Evolutionary conservation across 1,140 invertebrate species (phyloP).

Genomic region (Ceratina japonica): DNA sequence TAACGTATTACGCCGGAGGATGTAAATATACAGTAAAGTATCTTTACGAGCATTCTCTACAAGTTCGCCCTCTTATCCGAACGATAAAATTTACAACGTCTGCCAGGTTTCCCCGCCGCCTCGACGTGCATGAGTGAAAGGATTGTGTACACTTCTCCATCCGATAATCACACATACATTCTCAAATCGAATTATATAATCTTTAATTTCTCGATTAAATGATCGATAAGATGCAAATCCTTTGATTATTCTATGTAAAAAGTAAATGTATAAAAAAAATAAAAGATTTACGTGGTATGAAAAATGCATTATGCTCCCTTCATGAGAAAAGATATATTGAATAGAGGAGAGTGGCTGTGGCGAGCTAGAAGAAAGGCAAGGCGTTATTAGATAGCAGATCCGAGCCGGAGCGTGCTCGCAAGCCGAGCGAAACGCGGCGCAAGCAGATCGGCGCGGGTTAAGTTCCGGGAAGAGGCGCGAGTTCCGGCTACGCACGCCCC

Average conservation of each 20-base stretch:
- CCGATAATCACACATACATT: too few species aligned
- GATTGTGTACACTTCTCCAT: too few species aligned
- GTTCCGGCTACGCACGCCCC: conserved; percentile 73
- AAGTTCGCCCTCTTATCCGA: conserved; percentile 70
- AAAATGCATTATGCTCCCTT: not conserved
- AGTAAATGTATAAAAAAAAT: too few species aligned
- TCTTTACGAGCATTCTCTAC: conserved; percentile 70
- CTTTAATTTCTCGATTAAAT: too few species aligned
- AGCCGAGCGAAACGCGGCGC: conserved; percentile 68
- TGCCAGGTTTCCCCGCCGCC: conserved; percentile 49
- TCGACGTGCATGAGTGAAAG: too few species aligned
- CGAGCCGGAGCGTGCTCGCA: conserved; percentile 64
- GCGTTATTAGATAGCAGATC: conserved; percentile 73
- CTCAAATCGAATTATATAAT: too few species aligned
- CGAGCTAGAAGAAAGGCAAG: conserved; percentile 38
- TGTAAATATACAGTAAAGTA: conserved; percentile 73
- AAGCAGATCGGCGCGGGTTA: conserved; percentile 65
- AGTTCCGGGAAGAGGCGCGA: conserved; percentile 71
- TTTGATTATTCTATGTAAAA: too few species aligned
- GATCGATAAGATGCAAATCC: too few species aligned
- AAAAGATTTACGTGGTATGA: too few species aligned
- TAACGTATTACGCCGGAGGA: conserved; percentile 67
- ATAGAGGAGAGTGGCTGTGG: conserved; percentile 29
- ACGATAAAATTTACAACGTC: conserved; percentile 74
- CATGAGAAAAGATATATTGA: conserved; percentile 29